These are phyloP conservation scores for Cheiracanthium punctorium DNA, from an alignment of 2,888 invertebrate genomes.

Conservation along the genomic window DNA sequence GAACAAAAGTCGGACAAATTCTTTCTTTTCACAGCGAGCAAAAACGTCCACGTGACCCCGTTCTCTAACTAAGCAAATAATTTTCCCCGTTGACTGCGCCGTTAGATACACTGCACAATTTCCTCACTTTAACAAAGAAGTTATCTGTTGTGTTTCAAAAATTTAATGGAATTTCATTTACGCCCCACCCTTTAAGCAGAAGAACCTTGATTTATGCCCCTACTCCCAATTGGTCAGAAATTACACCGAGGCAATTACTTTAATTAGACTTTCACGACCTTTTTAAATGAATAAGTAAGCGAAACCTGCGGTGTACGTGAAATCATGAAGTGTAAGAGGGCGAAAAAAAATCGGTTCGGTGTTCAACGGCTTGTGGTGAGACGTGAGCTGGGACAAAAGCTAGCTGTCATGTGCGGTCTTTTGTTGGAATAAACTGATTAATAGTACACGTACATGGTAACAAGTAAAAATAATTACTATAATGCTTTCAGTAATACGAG, in stretches of 20 bases:
- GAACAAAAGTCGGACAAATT: no score
- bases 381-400: not conserved
- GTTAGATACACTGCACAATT: no score
- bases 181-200: not conserved
- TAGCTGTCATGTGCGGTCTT: not conserved
- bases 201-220: not conserved
- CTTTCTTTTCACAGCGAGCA: no score
- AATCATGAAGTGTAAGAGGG: no score
- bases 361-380: not conserved
- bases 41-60: no score
- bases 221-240: not conserved
- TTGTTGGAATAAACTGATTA: not conserved
- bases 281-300: not conserved
- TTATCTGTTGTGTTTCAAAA: not conserved
- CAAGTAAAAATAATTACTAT: not conserved
- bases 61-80: no score
- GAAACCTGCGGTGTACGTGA: not conserved
- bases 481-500: not conserved
- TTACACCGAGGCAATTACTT: not conserved
- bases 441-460: not conserved
- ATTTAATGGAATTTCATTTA: not conserved
- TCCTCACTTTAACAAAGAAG: not conserved
- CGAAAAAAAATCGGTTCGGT: not conserved
- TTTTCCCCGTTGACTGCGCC: no score
- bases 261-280: constrained; percentile 6